Conservation (phyloP, 2,888 invertebrate species). For the Callyntrura guangdongensis region DNA sequence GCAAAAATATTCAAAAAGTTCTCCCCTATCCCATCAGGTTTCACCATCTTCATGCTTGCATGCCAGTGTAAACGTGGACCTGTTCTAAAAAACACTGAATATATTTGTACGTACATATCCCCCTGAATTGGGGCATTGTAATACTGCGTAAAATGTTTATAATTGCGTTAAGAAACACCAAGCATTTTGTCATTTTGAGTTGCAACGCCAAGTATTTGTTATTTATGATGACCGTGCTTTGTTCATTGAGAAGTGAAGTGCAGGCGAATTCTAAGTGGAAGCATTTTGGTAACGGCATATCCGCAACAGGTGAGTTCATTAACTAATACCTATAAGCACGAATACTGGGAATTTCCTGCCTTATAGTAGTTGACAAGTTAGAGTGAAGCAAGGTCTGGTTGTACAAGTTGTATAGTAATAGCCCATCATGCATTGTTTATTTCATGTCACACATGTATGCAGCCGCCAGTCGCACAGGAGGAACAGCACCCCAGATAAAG, state of each 20-base stretch:
- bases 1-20: no score
- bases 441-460: conserved; percentile 10
- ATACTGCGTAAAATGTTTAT: background rate
- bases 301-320: conserved; percentile 56
- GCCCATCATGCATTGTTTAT: background rate
- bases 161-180: background rate
- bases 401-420: background rate
- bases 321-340: background rate
- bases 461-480: background rate
- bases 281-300: background rate
- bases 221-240: background rate
- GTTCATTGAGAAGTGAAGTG: background rate
- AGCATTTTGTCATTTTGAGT: background rate
- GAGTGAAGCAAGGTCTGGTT: no score
- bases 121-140: background rate
- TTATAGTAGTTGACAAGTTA: no score
- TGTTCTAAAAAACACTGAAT: no score
- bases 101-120: no score
- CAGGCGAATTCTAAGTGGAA: background rate
- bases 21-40: no score
- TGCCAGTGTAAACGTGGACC: no score
- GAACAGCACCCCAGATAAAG: background rate
- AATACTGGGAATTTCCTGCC: background rate
- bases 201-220: background rate
- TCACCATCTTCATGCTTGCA: no score